Evolutionary conservation across 2,888 invertebrate genomes (phyloP).

Genomic region (Drosophila sordidula): DNA sequence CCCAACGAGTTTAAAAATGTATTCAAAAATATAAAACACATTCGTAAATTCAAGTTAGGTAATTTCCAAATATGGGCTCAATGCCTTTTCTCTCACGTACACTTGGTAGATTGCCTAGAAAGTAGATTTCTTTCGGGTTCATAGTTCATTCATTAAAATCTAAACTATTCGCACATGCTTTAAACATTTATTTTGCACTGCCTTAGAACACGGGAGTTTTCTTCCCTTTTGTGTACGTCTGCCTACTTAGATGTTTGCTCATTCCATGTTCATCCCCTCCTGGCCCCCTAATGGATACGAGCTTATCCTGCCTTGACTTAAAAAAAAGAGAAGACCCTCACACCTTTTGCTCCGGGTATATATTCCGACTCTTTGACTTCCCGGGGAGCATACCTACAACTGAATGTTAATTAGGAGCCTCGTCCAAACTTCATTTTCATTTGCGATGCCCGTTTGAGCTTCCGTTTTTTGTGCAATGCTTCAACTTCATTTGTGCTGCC

Average conservation of each 20-base stretch:
- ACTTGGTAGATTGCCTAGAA: too few relatives aligned
- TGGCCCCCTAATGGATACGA: not conserved
- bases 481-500: conserved; percentile 56
- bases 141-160: too few relatives aligned
- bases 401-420: conserved; percentile 51
- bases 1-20: too few relatives aligned
- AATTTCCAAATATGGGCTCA: too few relatives aligned
- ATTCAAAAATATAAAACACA: too few relatives aligned
- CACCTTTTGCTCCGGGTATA: conserved; percentile 1
- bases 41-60: too few relatives aligned
- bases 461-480: conserved; percentile 19
- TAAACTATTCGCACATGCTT: too few relatives aligned
- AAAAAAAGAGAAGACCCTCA: not conserved
- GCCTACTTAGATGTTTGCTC: too few relatives aligned
- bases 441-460: conserved; percentile 11
- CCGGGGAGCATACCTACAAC: not conserved
- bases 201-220: not conserved
- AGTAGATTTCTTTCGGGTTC: too few relatives aligned
- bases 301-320: not conserved
- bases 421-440: conserved; percentile 53
- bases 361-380: conserved; percentile 10
- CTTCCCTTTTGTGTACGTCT: not conserved
- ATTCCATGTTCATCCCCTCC: not conserved
- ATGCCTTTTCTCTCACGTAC: too few relatives aligned
- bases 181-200: not conserved